Conservation (phyloP, 1,140 invertebrate genomes). For the Trachymyrmex cornetzi region DNA sequence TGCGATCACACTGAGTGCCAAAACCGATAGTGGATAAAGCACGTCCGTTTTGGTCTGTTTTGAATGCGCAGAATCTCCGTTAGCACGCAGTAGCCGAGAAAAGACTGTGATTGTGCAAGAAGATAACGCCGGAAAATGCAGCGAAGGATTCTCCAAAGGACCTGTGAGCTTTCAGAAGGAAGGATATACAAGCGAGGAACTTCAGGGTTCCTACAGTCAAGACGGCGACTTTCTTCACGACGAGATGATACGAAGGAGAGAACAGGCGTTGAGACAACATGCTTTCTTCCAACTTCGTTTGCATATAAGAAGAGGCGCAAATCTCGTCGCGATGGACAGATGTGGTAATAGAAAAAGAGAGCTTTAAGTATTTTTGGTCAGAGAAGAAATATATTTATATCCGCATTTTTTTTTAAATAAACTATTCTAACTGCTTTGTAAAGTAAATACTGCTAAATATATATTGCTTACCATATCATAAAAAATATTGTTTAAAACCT, state of each 20-base stretch:
- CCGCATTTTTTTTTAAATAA: neutral
- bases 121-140: constrained; percentile 77
- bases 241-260: constrained; percentile 89
- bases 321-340: constrained; percentile 97
- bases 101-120: constrained; percentile 72
- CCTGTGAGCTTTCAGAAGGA: constrained; percentile 66
- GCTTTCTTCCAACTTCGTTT: constrained; percentile 96
- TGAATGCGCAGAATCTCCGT: constrained; percentile 78
- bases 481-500: neutral
- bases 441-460: neutral
- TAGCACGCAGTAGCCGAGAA: constrained; percentile 72
- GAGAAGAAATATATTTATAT: neutral
- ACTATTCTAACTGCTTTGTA: neutral
- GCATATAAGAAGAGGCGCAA: constrained; percentile 94
- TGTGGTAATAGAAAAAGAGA: constrained; percentile 90
- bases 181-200: constrained; percentile 40
- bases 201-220: constrained; percentile 56
- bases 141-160: constrained; percentile 75
- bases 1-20: neutral
- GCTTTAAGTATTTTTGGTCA: constrained; percentile 34
- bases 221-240: constrained; percentile 85
- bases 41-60: neutral
- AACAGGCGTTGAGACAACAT: constrained; percentile 92
- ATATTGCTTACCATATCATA: neutral
- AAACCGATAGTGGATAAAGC: neutral